phyloP scores from a whole-genome alignment of 2,797 vertebrate genomes.

The Euthynnus affinis region DNA sequence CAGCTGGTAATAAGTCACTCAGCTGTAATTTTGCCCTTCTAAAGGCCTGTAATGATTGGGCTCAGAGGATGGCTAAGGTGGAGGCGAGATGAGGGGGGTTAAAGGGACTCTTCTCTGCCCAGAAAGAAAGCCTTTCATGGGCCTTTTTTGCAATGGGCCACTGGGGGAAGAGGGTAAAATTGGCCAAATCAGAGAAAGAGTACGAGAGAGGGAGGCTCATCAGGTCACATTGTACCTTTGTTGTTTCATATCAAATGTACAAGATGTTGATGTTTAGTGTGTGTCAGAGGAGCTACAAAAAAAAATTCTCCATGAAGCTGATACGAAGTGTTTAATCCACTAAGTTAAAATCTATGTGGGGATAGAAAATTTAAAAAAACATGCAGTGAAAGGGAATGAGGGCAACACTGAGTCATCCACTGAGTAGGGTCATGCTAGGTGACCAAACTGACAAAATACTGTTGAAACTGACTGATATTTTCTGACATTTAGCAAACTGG shows the following conservation, averaged over 20 bases:
- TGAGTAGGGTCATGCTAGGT: constrained; percentile 10
- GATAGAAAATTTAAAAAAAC: neutral
- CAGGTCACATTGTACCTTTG: constrained; percentile 30
- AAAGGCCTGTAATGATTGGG: constrained; percentile 75
- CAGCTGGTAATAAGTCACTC: constrained; percentile 80
- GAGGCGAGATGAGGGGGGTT: constrained; percentile 47
- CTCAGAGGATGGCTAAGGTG: constrained; percentile 66
- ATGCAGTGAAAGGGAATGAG: neutral
- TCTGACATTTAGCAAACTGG: constrained; percentile 77
- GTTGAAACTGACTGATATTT: constrained; percentile 71
- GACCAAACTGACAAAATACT: constrained; percentile 47
- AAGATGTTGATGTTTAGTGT: neutral
- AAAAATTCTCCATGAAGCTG: neutral
- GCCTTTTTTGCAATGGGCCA: constrained; percentile 52
- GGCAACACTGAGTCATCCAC: neutral
- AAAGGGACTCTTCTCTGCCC: constrained; percentile 50
- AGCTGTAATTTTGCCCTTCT: constrained; percentile 77
- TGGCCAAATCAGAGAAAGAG: constrained; percentile 22
- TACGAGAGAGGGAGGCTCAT: neutral
- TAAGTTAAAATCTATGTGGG: constrained; percentile 4
- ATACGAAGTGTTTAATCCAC: neutral
- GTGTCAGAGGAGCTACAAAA: neutral
- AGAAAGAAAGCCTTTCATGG: constrained; percentile 66
- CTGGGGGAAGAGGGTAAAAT: constrained; percentile 14
- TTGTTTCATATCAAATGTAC: constrained; percentile 26